Evolutionary conservation across 1,140 invertebrate species (phyloP).

Genomic region (Octopus bimaculoides): DNA sequence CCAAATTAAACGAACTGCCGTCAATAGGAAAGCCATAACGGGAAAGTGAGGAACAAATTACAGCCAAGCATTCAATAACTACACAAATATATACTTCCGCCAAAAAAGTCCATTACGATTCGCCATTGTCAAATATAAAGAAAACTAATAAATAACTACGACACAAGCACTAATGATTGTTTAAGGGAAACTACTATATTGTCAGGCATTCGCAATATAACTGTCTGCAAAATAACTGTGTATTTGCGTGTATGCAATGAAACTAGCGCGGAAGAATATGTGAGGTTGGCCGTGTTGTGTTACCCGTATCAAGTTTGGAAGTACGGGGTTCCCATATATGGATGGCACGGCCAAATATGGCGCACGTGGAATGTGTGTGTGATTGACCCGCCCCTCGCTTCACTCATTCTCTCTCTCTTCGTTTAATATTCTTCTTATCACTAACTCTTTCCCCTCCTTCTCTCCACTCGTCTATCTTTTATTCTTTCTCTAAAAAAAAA

Average conservation of each 20-base stretch:
- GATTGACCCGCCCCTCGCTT: neutral
- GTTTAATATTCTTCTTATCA: neutral
- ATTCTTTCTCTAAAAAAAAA: neutral
- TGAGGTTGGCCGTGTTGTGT: constrained; percentile 18
- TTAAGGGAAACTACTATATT: neutral
- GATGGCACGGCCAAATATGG: constrained; percentile 54
- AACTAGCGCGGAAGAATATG: neutral
- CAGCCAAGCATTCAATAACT: no score
- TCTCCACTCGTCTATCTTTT: neutral
- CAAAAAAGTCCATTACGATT: neutral
- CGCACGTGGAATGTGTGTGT: neutral
- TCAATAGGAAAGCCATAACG: constrained; percentile 32
- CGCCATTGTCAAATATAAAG: neutral
- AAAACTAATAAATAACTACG: constrained; percentile 12
- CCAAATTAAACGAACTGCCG: constrained; percentile 22
- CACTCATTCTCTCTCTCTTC: neutral
- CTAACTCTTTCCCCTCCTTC: neutral
- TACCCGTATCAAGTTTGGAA: constrained; percentile 44
- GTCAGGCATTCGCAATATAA: neutral
- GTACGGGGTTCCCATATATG: constrained; percentile 51
- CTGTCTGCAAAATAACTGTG: neutral
- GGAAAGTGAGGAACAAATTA: constrained; percentile 22
- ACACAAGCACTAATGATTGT: neutral
- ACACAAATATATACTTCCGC: neutral
- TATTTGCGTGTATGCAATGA: neutral